Base-by-base conservation (phyloP, 2,797 vertebrate species). In the Gobio occitaniae region DNA sequence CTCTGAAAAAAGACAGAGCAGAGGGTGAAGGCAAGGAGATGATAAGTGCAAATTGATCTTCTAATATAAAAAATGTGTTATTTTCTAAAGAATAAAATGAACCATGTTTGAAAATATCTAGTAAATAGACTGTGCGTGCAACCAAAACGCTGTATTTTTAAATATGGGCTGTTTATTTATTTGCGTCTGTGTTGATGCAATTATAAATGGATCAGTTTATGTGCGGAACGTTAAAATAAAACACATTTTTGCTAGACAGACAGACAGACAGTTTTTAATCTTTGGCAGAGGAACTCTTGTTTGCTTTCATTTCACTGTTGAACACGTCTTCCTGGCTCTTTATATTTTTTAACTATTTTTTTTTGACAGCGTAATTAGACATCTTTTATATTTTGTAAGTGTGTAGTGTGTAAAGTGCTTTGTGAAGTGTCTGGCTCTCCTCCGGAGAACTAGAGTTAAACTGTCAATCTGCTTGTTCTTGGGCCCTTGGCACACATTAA, bases 341-440 rank as follows among this genome's bases (percentile, higher is more conserved):
- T 48, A 72, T 48, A 61, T 72, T 21, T 36, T 82, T 4, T 81
- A 25, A 29, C 6, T n/a, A 52, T n/a, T 80, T 65, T 38, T 71
- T 38, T 71, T 70, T 38, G 44, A 82, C 12, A 32, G 25, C 15
- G 19, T 44, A 82, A 74, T 82, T 82, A 74, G 52, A 74, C 54
- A 63, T 82, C 69, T 82, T 82, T 82, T 82, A 70, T 74, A 15
- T 50, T 16, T 8, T 82, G 38, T 47, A 70, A 82, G 44, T 52
- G 47, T 83, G 5, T 52, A 63, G 25, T 74, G 69, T 63, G 25
- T 50, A 50, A 61, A 82, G 47, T 66, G 47, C 32, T 76, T 76
- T 66, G 71, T 54, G 32, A 17, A 38, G 32, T 66, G 61, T 48
- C 70, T 65, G 32, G 16, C 56, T 69, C 21, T 52, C 32, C 29